Evolutionary conservation across 2,113 vertebrate genomes (phyloP), one percentile per base, ranked within the genome.

Genomic region (Perca flavescens): DNA sequence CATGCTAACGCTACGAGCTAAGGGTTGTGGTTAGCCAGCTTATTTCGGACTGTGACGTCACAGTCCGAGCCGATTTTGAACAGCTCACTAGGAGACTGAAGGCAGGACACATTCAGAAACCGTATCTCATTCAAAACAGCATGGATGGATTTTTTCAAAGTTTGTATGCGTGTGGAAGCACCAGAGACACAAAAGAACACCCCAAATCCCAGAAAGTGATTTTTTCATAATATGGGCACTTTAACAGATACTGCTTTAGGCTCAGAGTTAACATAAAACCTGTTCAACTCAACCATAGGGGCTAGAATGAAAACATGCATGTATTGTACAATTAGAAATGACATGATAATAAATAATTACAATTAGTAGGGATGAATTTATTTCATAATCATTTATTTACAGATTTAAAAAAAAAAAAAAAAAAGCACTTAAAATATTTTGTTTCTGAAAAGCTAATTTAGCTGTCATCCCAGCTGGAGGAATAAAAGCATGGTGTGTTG

Each of bases 341-440:
- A 69, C 16, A 63, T 54, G 14, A 62, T 8, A 62, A 61, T 10
- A 34, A 69, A 50, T 4, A 62, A 56, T 12, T 40, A 47, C 17
- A 50, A 54, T 12, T 28, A 13, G 28, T 22, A 4, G 25, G 34
- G n/a, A 28, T 82, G 25, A 68, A 61, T 13, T 47, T 80, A 70
- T 79, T 74, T 84, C 34, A 17, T 31, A 80, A 86, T 82, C 0
- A 11, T 93, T 93, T 94, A 94, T 92, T 93, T 90, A 91, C 86
- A 92, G 40, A 82, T 73, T 60, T 31, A 2, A 53, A 53, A 73
- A 28, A n/a, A n/a, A 25, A 25, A 25, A 25, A 1, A 25, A 25
- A 28, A 80, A 88, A 75, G 19, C 49, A 83, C 15, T 61, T 0
- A 34, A 53, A 57, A 73, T 53, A 60, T 58, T 47, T 9, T 22